Evolutionary conservation across 2,888 invertebrate species (phyloP).

Genomic region (Parnassius orleans): DNA sequence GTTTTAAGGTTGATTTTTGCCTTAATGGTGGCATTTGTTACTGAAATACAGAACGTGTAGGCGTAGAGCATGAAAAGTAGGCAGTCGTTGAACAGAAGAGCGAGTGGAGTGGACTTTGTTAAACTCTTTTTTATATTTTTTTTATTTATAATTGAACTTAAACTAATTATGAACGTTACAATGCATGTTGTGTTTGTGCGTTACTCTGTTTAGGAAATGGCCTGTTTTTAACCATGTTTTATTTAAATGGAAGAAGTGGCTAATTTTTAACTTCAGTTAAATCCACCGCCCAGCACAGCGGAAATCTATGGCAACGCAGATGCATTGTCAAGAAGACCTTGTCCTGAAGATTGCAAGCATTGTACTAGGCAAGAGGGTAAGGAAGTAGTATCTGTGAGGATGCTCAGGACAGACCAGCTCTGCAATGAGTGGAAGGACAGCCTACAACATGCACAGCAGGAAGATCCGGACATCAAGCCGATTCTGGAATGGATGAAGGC

Average conservation of each 20-base stretch:
- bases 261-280: not conserved
- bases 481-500: no score
- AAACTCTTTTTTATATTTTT: constrained; percentile 41
- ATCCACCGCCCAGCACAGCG: no score
- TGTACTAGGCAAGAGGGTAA: no score
- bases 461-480: no score
- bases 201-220: constrained; percentile 10
- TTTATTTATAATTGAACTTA: constrained; percentile 25
- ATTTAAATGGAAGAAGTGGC: constrained; percentile 2
- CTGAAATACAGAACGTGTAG: constrained; percentile 78
- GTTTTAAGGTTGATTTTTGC: constrained; percentile 55
- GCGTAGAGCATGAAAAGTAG: constrained; percentile 79
- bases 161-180: constrained; percentile 25
- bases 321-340: no score
- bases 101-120: constrained; percentile 65
- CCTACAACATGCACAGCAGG: no score
- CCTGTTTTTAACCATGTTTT: not conserved
- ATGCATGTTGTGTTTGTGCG: constrained; percentile 15
- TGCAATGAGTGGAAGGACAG: no score
- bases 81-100: constrained; percentile 68
- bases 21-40: constrained; percentile 48
- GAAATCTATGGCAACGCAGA: no score
- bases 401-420: no score
- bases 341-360: no score
- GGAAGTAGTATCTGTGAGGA: no score